Evolutionary conservation across 2,113 vertebrate genomes (phyloP), one percentile per base, ranked within the genome.

Genomic region (Macrotus californicus): DNA sequence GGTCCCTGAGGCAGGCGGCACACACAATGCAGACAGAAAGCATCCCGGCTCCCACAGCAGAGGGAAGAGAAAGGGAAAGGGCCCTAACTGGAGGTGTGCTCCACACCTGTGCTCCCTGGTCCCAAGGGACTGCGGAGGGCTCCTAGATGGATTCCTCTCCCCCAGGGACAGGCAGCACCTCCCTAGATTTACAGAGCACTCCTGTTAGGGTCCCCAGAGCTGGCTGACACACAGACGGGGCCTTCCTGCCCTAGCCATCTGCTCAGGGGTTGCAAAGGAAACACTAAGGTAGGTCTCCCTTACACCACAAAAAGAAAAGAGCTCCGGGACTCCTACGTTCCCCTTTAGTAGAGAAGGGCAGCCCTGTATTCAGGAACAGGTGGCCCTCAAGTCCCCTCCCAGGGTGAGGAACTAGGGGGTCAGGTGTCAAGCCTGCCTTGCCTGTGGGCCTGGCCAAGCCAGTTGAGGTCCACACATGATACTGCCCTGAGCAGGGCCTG

Each of bases 401-500:
- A 0, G 46, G 24, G 54, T 5, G 39, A 6, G 39, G 41, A 56
- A 46, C 75, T 54, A 22, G 3, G 66, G 80, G n/a, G 56, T 26
- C 31, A 9, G 26, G 36, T 19, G 24, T 67, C 41, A 29, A 3
- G 48, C 11, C 22, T 50, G 41, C 21, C 75, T 31, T 19, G 64
- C 52, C 77, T 21, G 3, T 26, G 52, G 64, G 39, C 50, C 69
- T 89, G 31, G 75, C 61, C 31, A 34, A 15, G 52, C 16, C 8
- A 10, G 29, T 61, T 0, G 0, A 48, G 22, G 39, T 2, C 75
- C 12, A 2, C 0, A 2, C 39, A 41, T 29, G 48, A 48, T 2
- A 48, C 41, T 26, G 80, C 29, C 59, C 69, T 22, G 59, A 52
- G 48, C 48, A 34, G 36, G 29, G 48, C 22, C 93, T 48, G 61